A percentile compares a stretch with the other conserved stretches of the same genome.
Conservation (phyloP, 2,888 invertebrate genomes). For the Polyommatus icarus region DNA sequence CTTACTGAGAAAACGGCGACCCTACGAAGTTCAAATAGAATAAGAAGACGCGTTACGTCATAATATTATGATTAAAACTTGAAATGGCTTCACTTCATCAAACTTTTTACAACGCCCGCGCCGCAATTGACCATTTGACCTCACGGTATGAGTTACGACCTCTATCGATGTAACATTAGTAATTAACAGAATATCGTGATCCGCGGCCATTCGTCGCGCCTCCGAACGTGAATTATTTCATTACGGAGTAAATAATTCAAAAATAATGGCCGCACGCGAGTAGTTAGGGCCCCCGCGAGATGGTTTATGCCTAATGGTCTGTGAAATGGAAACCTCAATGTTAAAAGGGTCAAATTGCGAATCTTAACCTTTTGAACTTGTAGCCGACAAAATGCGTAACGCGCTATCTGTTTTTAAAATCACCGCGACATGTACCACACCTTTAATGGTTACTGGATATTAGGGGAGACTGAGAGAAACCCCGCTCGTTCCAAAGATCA, state of each 20-base stretch:
- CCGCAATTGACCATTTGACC: slow-evolving; percentile 8
- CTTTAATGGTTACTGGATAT: too few species aligned
- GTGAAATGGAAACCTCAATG: background rate
- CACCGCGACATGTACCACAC: too few species aligned
- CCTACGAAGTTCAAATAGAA: too few species aligned
- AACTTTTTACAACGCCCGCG: background rate
- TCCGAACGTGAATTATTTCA: slow-evolving; percentile 76
- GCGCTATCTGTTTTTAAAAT: too few species aligned
- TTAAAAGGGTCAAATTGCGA: background rate
- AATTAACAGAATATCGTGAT: slow-evolving; percentile 59
- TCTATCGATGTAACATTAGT: slow-evolving; percentile 40
- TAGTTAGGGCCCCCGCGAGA: slow-evolving; percentile 71
- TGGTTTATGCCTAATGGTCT: slow-evolving; percentile 45
- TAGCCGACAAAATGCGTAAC: background rate
- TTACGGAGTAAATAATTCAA: slow-evolving; percentile 76
- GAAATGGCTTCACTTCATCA: background rate
- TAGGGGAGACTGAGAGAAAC: too few species aligned
- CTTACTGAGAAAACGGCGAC: too few species aligned
- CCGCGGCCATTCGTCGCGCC: slow-evolving; percentile 60
- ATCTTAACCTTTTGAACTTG: background rate
- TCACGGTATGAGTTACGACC: slow-evolving; percentile 35
- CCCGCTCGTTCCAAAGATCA: too few species aligned
- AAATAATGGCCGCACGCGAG: slow-evolving; percentile 76
- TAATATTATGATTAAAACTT: too few species aligned
- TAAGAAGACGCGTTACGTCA: too few species aligned